These are phyloP conservation scores for Pheosia gnoma DNA, from an alignment of 2,888 invertebrate genomes.

Conservation along the genomic window DNA sequence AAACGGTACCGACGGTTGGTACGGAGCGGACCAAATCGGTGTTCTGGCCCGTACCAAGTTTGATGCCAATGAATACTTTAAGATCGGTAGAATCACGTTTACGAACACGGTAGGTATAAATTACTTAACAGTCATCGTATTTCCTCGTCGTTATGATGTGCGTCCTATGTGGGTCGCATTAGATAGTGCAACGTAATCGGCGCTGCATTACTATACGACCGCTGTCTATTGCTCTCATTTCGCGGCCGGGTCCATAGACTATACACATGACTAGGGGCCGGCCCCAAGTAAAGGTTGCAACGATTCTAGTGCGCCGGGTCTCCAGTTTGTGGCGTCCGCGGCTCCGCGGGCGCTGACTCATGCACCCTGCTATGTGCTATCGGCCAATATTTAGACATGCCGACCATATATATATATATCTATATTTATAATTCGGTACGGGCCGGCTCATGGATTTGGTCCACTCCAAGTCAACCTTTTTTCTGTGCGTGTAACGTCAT, in stretches of 20 bases:
- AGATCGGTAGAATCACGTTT: neutral
- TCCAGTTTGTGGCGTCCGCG: neutral
- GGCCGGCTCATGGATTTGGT: too few relatives aligned
- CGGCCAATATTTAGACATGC: too few relatives aligned
- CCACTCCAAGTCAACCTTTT: too few relatives aligned
- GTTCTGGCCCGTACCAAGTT: too few relatives aligned
- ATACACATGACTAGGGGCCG: neutral
- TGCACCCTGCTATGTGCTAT: neutral
- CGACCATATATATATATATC: too few relatives aligned
- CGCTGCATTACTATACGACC: neutral
- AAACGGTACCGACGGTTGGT: too few relatives aligned
- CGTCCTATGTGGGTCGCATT: neutral
- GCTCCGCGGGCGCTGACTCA: neutral
- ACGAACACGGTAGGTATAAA: neutral
- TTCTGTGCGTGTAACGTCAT: neutral
- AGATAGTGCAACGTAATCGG: conserved; percentile 2
- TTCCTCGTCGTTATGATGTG: neutral
- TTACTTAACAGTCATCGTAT: neutral
- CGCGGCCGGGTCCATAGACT: neutral
- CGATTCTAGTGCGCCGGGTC: neutral
- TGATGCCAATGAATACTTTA: too few relatives aligned
- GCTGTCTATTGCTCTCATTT: neutral
- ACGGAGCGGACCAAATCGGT: too few relatives aligned
- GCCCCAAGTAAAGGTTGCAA: neutral
- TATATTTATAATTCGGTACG: too few relatives aligned